Evolutionary conservation across 1,140 invertebrate genomes (phyloP).

Genomic region (Lethocerus indicus): DNA sequence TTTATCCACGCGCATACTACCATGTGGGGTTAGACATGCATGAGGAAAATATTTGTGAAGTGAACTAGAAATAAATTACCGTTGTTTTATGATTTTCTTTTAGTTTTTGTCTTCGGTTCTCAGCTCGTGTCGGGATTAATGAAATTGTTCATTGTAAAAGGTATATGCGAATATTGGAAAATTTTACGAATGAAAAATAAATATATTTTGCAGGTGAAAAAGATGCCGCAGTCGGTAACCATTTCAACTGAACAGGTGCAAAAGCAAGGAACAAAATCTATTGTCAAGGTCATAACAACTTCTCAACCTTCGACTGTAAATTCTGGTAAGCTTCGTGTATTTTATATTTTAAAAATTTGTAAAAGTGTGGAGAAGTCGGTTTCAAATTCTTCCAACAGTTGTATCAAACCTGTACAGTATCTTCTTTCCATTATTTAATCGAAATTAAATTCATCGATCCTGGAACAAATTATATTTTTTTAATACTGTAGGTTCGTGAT

Average conservation of each 20-base stretch:
- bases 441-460: background rate
- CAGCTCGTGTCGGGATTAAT: background rate
- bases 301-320: slow-evolving; percentile 9
- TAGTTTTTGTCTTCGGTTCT: background rate
- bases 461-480: background rate
- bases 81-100: background rate
- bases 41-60: too few species aligned
- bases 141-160: background rate
- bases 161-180: background rate
- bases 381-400: background rate
- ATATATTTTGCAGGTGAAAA: background rate
- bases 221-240: slow-evolving; percentile 4
- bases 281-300: slow-evolving; percentile 17
- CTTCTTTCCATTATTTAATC: background rate
- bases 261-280: slow-evolving; percentile 12
- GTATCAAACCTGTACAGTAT: too few species aligned
- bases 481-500: too few species aligned
- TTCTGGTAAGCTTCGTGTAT: background rate
- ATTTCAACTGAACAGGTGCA: slow-evolving; percentile 5
- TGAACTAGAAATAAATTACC: background rate
- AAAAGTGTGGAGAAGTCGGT: background rate
- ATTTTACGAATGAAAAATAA: background rate
- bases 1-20: too few species aligned
- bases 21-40: too few species aligned
- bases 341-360: background rate